These are phyloP conservation scores for Gnathonemus longibarbis DNA, from an alignment of 2,113 vertebrate genomes.

Conservation along the genomic window DNA sequence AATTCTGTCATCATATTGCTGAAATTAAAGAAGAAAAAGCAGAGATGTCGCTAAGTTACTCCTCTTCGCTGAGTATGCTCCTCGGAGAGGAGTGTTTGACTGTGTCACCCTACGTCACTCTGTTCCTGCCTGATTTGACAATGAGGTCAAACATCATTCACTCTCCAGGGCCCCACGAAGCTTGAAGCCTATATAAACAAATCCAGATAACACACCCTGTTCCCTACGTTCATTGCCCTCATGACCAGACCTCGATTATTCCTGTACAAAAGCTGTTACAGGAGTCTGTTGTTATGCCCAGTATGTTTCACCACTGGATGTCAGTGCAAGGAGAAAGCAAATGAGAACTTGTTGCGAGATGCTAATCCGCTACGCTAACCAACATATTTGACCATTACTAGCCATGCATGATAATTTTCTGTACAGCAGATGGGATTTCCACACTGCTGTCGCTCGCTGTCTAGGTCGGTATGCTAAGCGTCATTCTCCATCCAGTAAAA, in stretches of 20 bases:
- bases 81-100: neutral
- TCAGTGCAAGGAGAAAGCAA: neutral
- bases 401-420: neutral
- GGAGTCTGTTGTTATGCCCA: neutral
- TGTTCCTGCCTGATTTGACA: neutral
- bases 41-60: neutral
- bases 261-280: neutral
- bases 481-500: neutral
- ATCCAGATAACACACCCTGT: neutral
- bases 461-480: neutral
- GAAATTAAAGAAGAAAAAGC: neutral
- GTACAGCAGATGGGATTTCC: neutral
- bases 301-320: neutral
- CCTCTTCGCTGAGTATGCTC: neutral
- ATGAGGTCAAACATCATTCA: neutral
- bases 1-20: neutral
- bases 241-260: neutral
- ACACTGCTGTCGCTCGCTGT: neutral
- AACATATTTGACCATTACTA: neutral
- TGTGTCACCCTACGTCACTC: neutral
- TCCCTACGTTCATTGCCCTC: no score
- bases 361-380: neutral
- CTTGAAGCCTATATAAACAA: neutral
- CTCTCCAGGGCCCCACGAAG: neutral
- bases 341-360: neutral